Percentiles rank a stretch among this genome's conserved stretches.
Evolutionary conservation across 2,888 invertebrate genomes (phyloP).

Genomic region (Andrena haemorrhoa): DNA sequence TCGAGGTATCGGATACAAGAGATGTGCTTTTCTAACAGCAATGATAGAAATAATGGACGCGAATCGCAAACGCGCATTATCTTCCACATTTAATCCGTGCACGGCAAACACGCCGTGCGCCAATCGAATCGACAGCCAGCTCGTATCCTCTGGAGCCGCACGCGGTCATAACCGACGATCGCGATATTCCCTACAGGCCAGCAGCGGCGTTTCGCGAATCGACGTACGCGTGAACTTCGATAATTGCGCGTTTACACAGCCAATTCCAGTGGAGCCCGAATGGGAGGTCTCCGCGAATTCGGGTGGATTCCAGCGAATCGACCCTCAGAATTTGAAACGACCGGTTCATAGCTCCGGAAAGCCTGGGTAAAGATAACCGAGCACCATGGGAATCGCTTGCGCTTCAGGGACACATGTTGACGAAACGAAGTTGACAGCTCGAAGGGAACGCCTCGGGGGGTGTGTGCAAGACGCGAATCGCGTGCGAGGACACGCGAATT

Average conservation of each 20-base stretch:
- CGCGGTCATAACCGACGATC: slow-evolving; percentile 40
- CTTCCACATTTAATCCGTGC: slow-evolving; percentile 12
- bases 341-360: not conserved
- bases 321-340: not conserved
- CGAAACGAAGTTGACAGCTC: too few relatives aligned
- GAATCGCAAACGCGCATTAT: slow-evolving; percentile 21
- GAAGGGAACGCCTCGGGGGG: too few relatives aligned
- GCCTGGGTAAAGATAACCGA: too few relatives aligned
- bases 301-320: not conserved
- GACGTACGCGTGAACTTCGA: slow-evolving; percentile 36
- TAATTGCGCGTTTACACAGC: slow-evolving; percentile 34
- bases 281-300: slow-evolving; percentile 19
- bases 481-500: not conserved
- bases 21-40: not conserved
- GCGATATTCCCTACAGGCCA: slow-evolving; percentile 40
- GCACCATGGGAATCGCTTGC: too few relatives aligned
- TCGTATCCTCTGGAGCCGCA: slow-evolving; percentile 38
- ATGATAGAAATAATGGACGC: not conserved
- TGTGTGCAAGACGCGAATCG: too few relatives aligned
- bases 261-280: slow-evolving; percentile 11
- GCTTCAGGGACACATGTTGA: too few relatives aligned
- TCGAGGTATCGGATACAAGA: too few relatives aligned
- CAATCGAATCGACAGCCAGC: slow-evolving; percentile 43
- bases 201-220: slow-evolving; percentile 4
- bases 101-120: slow-evolving; percentile 9